Evolutionary conservation across 2,113 vertebrate species (phyloP).

Genomic region (Sylvilagus bachmani): DNA sequence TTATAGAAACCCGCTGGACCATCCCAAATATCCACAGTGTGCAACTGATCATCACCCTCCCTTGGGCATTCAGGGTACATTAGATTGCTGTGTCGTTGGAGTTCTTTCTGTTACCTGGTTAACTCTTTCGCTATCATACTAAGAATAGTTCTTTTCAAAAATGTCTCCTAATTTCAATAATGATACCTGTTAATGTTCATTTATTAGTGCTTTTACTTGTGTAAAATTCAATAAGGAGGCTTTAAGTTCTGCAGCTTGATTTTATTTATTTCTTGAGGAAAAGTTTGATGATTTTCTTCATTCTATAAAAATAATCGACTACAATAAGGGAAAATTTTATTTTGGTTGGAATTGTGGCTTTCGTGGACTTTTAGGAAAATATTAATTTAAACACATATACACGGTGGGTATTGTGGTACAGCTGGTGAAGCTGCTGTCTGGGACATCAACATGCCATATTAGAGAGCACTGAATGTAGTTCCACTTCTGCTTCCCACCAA

Average conservation of each 20-base stretch:
- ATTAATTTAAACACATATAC: background rate
- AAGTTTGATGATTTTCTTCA: background rate
- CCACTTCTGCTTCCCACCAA: too few species aligned
- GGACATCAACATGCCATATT: too few species aligned
- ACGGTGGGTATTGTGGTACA: too few species aligned
- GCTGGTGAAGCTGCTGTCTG: too few species aligned
- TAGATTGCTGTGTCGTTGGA: background rate
- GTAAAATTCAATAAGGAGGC: background rate
- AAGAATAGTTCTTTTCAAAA: background rate
- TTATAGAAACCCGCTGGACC: constrained; percentile 49
- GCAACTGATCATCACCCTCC: constrained; percentile 26
- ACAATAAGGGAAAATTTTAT: background rate
- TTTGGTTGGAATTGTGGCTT: background rate
- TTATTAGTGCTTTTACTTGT: background rate
- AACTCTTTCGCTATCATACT: constrained; percentile 47
- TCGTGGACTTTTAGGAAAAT: background rate
- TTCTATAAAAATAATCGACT: background rate
- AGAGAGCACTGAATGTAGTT: too few species aligned
- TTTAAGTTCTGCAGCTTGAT: background rate
- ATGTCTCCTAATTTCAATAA: background rate
- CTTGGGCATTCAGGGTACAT: constrained; percentile 36
- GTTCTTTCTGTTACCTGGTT: constrained; percentile 36
- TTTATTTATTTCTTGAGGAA: background rate
- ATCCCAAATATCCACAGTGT: background rate
- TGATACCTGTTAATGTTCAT: background rate